Percentiles rank a stretch among this genome's conserved stretches.
Evolutionary conservation across 2,888 invertebrate species (phyloP).

Genomic region (Acronicta alni): DNA sequence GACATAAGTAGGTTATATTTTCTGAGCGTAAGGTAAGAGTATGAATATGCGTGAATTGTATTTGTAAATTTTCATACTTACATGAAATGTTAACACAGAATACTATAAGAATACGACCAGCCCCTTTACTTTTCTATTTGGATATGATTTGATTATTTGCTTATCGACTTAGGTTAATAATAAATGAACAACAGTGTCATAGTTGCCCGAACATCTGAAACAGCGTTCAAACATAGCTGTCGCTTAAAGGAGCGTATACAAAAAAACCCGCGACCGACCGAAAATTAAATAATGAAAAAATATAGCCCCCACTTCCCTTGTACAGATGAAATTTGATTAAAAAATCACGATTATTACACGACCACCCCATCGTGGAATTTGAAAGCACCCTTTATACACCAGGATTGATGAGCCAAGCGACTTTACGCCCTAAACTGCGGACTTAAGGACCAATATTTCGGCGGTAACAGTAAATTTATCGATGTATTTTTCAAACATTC

Average conservation of each 20-base stretch:
- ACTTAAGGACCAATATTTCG: conserved; percentile 42
- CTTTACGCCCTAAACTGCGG: conserved; percentile 43
- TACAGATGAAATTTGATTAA: conserved; percentile 90
- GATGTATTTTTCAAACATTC: conserved; percentile 80
- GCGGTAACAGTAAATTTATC: conserved; percentile 57
- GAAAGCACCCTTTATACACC: conserved; percentile 58
- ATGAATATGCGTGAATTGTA: no score
- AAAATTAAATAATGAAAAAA: conserved; percentile 90
- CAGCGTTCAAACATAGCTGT: conserved; percentile 83
- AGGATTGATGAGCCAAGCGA: conserved; percentile 35
- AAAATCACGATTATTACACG: conserved; percentile 90
- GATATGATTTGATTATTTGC: no score
- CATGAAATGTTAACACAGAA: no score
- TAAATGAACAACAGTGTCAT: conserved; percentile 64
- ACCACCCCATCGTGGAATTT: conserved; percentile 79
- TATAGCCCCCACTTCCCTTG: conserved; percentile 88
- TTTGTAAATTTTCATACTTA: no score
- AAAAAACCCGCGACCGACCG: conserved; percentile 81
- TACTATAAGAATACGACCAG: no score
- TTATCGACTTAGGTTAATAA: no score
- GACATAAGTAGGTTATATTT: no score
- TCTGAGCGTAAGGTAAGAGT: no score
- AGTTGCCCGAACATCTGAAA: conserved; percentile 68
- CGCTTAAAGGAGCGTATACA: conserved; percentile 82
- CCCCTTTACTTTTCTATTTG: no score